Evolutionary conservation across 2,113 vertebrate species (phyloP).

Genomic region (Lonchura striata): DNA sequence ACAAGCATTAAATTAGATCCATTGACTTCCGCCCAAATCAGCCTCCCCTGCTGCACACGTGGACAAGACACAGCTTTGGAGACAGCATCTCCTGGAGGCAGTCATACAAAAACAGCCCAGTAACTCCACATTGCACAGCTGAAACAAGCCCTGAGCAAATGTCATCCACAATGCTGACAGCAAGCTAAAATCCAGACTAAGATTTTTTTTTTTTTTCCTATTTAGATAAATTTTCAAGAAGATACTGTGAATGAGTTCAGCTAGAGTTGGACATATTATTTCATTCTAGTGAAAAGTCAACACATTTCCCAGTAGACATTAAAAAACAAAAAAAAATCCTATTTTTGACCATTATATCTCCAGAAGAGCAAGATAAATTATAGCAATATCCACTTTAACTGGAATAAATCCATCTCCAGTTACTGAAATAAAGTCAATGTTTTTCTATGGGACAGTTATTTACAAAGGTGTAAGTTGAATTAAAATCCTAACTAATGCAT

Average conservation of each 20-base stretch:
- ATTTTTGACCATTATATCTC: neutral
- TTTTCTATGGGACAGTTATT: neutral
- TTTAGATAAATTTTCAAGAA: neutral
- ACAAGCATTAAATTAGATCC: neutral
- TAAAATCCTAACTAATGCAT: neutral
- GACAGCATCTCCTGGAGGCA: neutral
- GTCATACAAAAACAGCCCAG: neutral
- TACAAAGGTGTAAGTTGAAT: neutral
- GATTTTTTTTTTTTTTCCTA: neutral
- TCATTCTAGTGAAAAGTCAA: neutral
- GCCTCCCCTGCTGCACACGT: neutral
- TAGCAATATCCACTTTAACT: neutral
- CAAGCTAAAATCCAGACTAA: neutral
- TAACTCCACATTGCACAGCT: neutral
- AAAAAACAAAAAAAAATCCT: neutral
- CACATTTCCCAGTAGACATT: neutral
- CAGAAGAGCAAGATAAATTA: neutral
- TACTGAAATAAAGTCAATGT: neutral
- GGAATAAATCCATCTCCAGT: neutral
- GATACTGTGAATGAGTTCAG: neutral
- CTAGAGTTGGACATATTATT: neutral
- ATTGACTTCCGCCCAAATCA: neutral
- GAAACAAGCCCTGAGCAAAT: neutral
- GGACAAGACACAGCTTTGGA: neutral
- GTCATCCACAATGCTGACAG: neutral